phyloP scores from a whole-genome alignment of 2,113 vertebrate species.

The Willisornis vidua region DNA sequence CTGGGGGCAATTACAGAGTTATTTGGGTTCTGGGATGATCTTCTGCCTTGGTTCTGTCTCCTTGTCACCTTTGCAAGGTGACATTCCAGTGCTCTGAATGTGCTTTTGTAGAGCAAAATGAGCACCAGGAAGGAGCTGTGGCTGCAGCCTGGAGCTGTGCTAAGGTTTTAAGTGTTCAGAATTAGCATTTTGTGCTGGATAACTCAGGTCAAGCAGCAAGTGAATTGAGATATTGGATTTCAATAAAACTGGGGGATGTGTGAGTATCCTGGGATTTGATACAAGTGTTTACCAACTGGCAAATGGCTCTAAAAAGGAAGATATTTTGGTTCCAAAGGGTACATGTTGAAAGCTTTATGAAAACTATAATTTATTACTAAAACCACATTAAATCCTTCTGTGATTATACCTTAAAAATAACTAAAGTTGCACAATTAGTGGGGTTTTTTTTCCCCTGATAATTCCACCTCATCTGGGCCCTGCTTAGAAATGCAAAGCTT shows the following conservation, averaged over 20 bases:
- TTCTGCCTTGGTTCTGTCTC: neutral
- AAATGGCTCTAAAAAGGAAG: neutral
- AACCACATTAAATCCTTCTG: neutral
- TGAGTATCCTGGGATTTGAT: neutral
- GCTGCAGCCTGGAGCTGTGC: neutral
- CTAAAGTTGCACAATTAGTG: neutral
- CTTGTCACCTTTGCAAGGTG: neutral
- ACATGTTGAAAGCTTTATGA: neutral
- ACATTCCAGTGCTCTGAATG: neutral
- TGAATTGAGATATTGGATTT: neutral
- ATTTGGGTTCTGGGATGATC: neutral
- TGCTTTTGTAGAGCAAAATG: neutral
- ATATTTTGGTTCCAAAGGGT: neutral
- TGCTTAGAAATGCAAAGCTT: neutral
- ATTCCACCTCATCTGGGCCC: neutral
- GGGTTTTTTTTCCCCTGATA: neutral
- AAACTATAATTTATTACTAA: neutral
- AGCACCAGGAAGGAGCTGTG: neutral
- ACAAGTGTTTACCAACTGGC: neutral
- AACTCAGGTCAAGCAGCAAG: neutral
- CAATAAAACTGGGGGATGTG: neutral
- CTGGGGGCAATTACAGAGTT: fast-evolving
- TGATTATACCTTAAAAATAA: neutral
- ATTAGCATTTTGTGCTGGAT: neutral
- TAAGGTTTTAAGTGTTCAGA: neutral